These are phyloP conservation scores for Andrena hattorfiana DNA, from an alignment of 2,888 invertebrate species.

Conservation along the genomic window DNA sequence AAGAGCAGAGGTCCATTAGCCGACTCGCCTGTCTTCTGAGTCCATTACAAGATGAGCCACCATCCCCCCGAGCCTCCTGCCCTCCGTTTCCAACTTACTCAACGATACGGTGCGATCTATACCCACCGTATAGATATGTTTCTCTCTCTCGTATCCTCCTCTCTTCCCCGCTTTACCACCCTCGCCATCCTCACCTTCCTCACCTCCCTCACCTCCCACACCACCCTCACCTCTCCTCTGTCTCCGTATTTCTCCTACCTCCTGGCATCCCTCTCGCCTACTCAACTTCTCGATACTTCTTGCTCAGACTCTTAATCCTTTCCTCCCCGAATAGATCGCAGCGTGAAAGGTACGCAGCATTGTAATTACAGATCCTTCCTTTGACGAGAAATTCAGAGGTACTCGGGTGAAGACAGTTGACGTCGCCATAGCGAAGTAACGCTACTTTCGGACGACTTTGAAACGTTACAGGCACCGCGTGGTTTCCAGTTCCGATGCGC, in stretches of 20 bases:
- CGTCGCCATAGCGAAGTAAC: no score
- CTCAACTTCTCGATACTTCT: slow-evolving; percentile 42
- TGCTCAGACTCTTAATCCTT: slow-evolving; percentile 58
- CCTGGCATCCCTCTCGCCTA: slow-evolving; percentile 5
- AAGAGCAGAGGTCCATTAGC: slow-evolving; percentile 84
- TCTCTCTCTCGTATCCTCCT: slow-evolving; percentile 16
- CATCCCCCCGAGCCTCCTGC: slow-evolving; percentile 75
- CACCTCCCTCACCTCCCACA: not conserved
- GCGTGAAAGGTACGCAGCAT: slow-evolving; percentile 41
- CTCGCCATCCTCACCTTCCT: not conserved
- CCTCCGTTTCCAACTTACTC: slow-evolving; percentile 74
- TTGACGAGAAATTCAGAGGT: not conserved
- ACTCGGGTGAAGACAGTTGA: not conserved
- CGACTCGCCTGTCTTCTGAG: slow-evolving; percentile 85
- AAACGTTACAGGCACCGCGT: not conserved
- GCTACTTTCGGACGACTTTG: not conserved
- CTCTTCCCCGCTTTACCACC: not conserved
- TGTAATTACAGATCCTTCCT: slow-evolving; percentile 41
- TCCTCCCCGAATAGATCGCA: slow-evolving; percentile 48
- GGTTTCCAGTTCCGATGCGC: not conserved
- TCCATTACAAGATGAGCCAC: slow-evolving; percentile 85
- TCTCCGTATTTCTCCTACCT: not conserved
- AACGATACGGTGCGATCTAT: slow-evolving; percentile 70
- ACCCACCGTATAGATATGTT: slow-evolving; percentile 65
- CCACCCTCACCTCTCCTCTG: not conserved